Evolutionary conservation across 64 coral and sea anemone genomes (phyloP), one percentile per base, ranked within the genome.

Genomic region (Anthopleura sola): DNA sequence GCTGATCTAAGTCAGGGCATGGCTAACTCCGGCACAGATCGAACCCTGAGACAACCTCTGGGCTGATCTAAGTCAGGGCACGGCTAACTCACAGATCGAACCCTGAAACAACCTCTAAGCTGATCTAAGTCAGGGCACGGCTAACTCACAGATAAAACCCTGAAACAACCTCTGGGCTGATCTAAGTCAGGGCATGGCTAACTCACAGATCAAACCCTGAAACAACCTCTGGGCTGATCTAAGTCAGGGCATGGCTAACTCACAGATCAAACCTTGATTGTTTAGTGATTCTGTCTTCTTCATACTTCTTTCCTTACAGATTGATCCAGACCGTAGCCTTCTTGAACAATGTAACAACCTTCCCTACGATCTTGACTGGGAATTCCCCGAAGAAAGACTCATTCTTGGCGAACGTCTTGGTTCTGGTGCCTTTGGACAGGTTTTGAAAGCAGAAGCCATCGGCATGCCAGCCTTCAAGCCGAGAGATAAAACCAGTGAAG

Each of bases 331-430:
- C 66, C 89, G 89, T 23, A 81, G 75, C 6, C 82, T 91, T 19
- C 54, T 81, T 21, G 84, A 91, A 21, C 89, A 91, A 37, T 91
- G 84, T 11, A 78, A 53, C 16, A 82, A 81, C 78, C 84, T 91
- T 17, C 56, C 83, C 0, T 91, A 91, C 46, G 84, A 91, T 56
- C 83, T 85, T 15, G 75, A 54, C 57, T 91, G 83, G 84, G 89
- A 91, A 71, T 91, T 91, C n/a, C 89, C 89, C n/a, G 90, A 92
- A 54, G 85, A 92, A 16, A 82, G 68, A 66, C 80, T 92, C 29
- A 76, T 77, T 48, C 90, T 92, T 18, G 90, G 85, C 20, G 54
- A 87, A 2, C 50, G 20, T 44, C 85, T 92, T 5, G 90, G 85
- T 37, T 60, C 78, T 55, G 90, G 90, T 34, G 85, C 85, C 10